These are phyloP conservation scores for Forbesichthys papilliferus DNA, from an alignment of 2,113 vertebrate species.

Conservation along the genomic window DNA sequence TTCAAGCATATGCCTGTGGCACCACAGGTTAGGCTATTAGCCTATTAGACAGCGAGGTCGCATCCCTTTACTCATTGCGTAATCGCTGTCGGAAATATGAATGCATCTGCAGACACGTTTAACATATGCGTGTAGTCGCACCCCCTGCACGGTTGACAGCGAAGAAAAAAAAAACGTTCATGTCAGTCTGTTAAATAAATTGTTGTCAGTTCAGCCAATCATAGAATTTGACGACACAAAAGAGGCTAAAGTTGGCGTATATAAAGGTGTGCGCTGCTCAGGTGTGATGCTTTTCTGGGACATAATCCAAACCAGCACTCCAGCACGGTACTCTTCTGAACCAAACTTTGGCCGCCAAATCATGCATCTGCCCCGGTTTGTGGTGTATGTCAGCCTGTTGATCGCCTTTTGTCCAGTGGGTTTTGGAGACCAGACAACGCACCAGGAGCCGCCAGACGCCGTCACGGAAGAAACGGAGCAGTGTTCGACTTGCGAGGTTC, in stretches of 20 bases:
- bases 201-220: conserved; percentile 96
- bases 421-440: conserved; percentile 80
- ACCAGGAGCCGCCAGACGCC: conserved; percentile 77
- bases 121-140: conserved; percentile 39
- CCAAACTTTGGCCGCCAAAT: conserved; percentile 52
- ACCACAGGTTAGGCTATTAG: not conserved
- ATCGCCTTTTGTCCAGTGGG: conserved; percentile 81
- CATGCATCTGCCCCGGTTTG: conserved; percentile 82
- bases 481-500: conserved; percentile 91
- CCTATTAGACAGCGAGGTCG: not conserved
- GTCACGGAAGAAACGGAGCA: conserved; percentile 81
- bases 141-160: conserved; percentile 77
- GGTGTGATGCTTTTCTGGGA: conserved; percentile 86
- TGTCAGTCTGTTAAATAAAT: conserved; percentile 91
- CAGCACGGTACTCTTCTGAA: conserved; percentile 28
- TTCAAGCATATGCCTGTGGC: no score
- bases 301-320: conserved; percentile 72
- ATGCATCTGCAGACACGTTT: conserved; percentile 30
- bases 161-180: conserved; percentile 77
- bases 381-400: conserved; percentile 84
- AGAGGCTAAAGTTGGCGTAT: conserved; percentile 92
- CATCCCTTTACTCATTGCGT: conserved; percentile 20
- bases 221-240: conserved; percentile 89
- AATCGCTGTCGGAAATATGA: conserved; percentile 24
- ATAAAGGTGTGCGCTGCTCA: conserved; percentile 92